Conservation (phyloP, 1,140 invertebrate species). For the Orussus abietinus region DNA sequence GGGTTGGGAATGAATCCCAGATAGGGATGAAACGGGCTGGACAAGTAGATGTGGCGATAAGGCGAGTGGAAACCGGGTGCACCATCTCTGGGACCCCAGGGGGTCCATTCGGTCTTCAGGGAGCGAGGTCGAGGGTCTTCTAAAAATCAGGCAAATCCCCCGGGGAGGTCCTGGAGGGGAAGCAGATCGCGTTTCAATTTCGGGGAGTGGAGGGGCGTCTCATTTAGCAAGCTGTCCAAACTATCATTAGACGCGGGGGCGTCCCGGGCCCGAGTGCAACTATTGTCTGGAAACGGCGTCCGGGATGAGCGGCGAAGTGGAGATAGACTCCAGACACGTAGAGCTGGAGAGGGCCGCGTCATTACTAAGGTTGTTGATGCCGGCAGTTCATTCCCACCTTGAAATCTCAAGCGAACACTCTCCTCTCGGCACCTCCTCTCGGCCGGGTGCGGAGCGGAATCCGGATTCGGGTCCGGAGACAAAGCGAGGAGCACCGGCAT, state of each 20-base stretch:
- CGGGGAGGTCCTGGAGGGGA: constrained; percentile 16
- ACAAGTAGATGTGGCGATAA: no score
- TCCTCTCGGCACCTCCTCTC: background rate
- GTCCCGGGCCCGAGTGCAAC: constrained; percentile 32
- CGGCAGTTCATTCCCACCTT: constrained; percentile 42
- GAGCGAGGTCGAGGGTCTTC: no score
- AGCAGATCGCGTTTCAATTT: constrained; percentile 29
- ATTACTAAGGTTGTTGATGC: constrained; percentile 42
- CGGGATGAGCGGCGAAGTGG: constrained; percentile 28
- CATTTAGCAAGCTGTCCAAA: constrained; percentile 40
- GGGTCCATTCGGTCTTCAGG: no score
- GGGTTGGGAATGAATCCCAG: no score
- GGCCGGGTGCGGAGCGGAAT: constrained; percentile 25
- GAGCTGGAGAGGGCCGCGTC: constrained; percentile 31
- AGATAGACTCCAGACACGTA: constrained; percentile 35
- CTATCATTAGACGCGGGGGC: constrained; percentile 32
- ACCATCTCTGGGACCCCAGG: no score
- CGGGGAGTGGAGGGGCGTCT: constrained; percentile 30
- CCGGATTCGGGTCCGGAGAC: constrained; percentile 37
- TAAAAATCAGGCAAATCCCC: no score
- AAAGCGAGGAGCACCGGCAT: constrained; percentile 39
- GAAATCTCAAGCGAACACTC: constrained; percentile 35
- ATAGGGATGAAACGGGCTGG: no score
- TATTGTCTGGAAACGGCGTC: constrained; percentile 39
- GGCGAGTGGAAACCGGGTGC: no score